phyloP scores from a whole-genome alignment of 2,113 vertebrate species.

The Deroptyus accipitrinus region DNA sequence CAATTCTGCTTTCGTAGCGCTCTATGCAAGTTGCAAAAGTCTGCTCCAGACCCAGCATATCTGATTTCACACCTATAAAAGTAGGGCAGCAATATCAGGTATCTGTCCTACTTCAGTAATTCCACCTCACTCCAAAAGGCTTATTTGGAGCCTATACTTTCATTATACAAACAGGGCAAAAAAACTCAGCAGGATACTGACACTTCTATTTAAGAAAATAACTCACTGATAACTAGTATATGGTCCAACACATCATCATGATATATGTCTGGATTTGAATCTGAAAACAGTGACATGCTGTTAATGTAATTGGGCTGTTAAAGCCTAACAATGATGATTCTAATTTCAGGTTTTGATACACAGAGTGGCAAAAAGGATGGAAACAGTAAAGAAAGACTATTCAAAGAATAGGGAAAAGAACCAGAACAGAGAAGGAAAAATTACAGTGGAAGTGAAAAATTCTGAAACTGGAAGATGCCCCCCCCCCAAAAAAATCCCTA shows the following conservation, averaged over 20 bases:
- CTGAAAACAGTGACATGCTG: neutral
- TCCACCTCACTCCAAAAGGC: neutral
- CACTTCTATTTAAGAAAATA: neutral
- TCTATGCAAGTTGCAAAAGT: neutral
- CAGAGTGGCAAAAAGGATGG: neutral
- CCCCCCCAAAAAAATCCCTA: neutral
- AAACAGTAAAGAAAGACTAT: neutral
- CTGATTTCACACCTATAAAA: constrained; percentile 6
- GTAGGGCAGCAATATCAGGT: neutral
- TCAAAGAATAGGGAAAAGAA: neutral
- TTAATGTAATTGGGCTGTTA: neutral
- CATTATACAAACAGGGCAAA: neutral
- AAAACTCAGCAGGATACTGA: neutral
- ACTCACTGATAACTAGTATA: neutral
- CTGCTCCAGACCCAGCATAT: fast-evolving
- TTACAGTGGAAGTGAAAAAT: neutral
- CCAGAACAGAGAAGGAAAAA: neutral
- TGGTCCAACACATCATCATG: neutral
- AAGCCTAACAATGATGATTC: neutral
- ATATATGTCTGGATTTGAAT: neutral
- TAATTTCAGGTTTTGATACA: neutral
- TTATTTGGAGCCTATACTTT: neutral
- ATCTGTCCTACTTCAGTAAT: constrained; percentile 2
- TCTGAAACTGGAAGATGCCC: neutral
- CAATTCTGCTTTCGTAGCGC: neutral